These are phyloP conservation scores for Ganaspis sp. DNA, from an alignment of 1,140 invertebrate species.

Conservation along the genomic window DNA sequence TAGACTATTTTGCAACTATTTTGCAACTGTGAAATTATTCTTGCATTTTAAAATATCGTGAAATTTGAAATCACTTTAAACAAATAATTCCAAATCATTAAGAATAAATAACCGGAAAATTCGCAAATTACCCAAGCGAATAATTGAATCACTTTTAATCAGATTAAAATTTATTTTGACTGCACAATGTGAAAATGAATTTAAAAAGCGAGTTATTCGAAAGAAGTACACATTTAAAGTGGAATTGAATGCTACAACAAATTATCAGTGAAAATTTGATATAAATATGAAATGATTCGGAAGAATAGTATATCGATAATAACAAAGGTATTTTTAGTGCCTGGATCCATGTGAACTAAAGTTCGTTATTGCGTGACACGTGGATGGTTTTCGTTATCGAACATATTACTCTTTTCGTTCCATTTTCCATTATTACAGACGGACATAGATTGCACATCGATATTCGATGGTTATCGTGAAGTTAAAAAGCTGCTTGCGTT, in stretches of 20 bases:
- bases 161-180: too few relatives aligned
- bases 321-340: slow-evolving; percentile 18
- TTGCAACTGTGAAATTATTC: too few relatives aligned
- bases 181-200: too few relatives aligned
- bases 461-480: slow-evolving; percentile 8
- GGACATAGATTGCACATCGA: slow-evolving; percentile 28
- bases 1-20: too few relatives aligned
- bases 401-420: slow-evolving; percentile 28
- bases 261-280: background rate
- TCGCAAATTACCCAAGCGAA: too few relatives aligned
- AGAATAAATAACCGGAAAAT: too few relatives aligned
- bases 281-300: slow-evolving; percentile 23
- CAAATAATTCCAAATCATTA: too few relatives aligned
- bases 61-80: too few relatives aligned
- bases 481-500: slow-evolving; percentile 5
- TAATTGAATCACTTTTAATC: too few relatives aligned
- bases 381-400: slow-evolving; percentile 22
- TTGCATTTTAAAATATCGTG: too few relatives aligned
- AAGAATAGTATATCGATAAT: background rate
- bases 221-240: background rate
- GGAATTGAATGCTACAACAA: background rate
- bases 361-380: slow-evolving; percentile 29
- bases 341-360: slow-evolving; percentile 7
- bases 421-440: slow-evolving; percentile 29
- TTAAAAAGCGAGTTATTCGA: too few relatives aligned